Percentiles rank a stretch among this genome's conserved stretches.
phyloP scores from a whole-genome alignment of 2,888 invertebrate species.

The Tromatobia lineatoria region DNA sequence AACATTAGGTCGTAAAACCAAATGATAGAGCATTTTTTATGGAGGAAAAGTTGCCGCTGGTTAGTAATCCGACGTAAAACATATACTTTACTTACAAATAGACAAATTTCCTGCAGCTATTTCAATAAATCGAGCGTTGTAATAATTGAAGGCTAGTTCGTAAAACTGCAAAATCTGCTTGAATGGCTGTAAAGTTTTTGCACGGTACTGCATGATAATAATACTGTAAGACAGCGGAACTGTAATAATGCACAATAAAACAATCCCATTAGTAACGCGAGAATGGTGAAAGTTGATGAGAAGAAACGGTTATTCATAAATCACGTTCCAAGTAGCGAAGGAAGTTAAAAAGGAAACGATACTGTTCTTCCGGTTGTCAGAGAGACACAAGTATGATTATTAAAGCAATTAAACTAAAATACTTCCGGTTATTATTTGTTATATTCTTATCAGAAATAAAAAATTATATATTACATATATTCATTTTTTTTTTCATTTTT shows the following conservation, averaged over 20 bases:
- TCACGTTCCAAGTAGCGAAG: slow-evolving; percentile 23
- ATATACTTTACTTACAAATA: neutral
- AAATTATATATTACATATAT: neutral
- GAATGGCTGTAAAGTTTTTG: neutral
- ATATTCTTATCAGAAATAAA: neutral
- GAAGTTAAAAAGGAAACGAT: neutral
- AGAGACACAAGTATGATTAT: slow-evolving; percentile 5
- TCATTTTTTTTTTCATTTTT: neutral
- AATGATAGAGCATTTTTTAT: neutral
- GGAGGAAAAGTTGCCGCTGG: neutral
- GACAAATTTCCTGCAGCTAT: neutral
- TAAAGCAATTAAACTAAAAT: neutral
- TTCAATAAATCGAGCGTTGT: slow-evolving; percentile 2
- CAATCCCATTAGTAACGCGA: slow-evolving; percentile 48
- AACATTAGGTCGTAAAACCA: neutral
- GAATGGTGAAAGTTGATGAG: slow-evolving; percentile 51
- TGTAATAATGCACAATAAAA: slow-evolving; percentile 31
- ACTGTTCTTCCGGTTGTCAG: slow-evolving; percentile 14
- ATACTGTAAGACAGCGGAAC: neutral
- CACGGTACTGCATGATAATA: neutral
- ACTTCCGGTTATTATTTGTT: neutral
- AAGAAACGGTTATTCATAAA: slow-evolving; percentile 35
- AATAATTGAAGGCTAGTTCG: neutral
- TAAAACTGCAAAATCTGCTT: neutral
- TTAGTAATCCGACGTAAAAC: neutral